phyloP scores from a whole-genome alignment of 2,888 invertebrate genomes.

The Glyphotaelius pellucidus region DNA sequence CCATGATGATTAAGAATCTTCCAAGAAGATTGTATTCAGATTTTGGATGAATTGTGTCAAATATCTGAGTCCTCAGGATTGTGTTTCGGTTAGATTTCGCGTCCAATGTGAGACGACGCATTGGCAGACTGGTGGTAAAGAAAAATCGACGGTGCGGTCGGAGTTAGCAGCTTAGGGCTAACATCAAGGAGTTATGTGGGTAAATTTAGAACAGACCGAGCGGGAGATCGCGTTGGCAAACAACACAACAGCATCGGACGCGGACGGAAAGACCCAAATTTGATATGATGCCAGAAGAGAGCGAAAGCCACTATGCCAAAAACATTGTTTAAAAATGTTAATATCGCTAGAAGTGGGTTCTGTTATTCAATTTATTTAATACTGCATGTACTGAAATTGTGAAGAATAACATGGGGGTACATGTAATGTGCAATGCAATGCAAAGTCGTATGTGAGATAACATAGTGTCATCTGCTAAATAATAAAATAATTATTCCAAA shows the following conservation, averaged over 20 bases:
- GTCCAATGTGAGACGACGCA: slow-evolving; percentile 42
- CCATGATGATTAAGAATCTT: background rate
- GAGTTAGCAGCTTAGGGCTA: slow-evolving; percentile 6
- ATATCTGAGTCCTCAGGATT: background rate
- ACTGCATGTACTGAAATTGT: background rate
- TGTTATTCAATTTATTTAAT: background rate
- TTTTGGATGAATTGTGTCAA: background rate
- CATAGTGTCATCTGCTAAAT: no score
- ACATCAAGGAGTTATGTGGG: slow-evolving; percentile 33
- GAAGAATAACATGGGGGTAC: background rate
- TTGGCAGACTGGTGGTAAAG: slow-evolving; percentile 36
- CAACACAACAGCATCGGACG: slow-evolving; percentile 28
- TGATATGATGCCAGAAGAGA: slow-evolving; percentile 51
- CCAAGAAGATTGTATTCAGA: background rate
- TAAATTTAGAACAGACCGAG: slow-evolving; percentile 52
- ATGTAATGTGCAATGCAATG: no score
- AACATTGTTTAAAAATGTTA: slow-evolving; percentile 19
- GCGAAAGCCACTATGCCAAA: slow-evolving; percentile 50
- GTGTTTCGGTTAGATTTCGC: slow-evolving; percentile 53
- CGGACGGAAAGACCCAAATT: slow-evolving; percentile 30
- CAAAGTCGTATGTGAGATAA: no score
- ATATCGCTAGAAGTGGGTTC: background rate
- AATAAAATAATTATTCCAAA: no score
- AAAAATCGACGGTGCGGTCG: slow-evolving; percentile 38
- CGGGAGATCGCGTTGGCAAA: slow-evolving; percentile 13